These are phyloP conservation scores for Microplitis demolitor DNA, from an alignment of 1,140 invertebrate species.

Conservation along the genomic window DNA sequence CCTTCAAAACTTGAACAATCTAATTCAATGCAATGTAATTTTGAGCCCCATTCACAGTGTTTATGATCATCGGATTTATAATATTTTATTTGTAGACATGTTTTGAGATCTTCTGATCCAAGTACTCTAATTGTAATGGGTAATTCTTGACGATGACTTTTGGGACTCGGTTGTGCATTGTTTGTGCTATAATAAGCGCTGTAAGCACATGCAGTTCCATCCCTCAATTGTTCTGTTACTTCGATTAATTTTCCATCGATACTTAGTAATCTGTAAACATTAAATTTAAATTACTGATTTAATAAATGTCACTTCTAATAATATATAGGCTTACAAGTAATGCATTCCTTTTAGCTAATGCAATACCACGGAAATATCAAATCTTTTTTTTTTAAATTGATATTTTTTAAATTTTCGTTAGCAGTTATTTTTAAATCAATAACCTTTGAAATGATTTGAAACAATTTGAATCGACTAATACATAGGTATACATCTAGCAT, in stretches of 20 bases:
- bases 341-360: not conserved
- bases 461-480: too few relatives aligned
- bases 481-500: too few relatives aligned
- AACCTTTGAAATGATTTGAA: too few relatives aligned
- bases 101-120: constrained; percentile 59
- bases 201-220: constrained; percentile 60
- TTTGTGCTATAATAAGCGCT: constrained; percentile 59
- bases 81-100: constrained; percentile 64
- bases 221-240: constrained; percentile 54
- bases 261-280: constrained; percentile 50
- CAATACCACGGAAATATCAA: not conserved
- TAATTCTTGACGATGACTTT: constrained; percentile 58
- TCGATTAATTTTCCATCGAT: constrained; percentile 56
- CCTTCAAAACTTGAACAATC: constrained; percentile 62
- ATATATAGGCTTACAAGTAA: too few relatives aligned
- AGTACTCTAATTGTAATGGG: constrained; percentile 57
- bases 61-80: constrained; percentile 62
- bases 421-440: too few relatives aligned
- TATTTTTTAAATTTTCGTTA: too few relatives aligned
- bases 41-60: constrained; percentile 64
- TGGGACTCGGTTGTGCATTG: constrained; percentile 48
- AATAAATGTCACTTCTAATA: not conserved
- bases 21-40: constrained; percentile 65
- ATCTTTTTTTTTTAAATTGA: too few relatives aligned
- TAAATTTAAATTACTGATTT: constrained; percentile 7